These are phyloP conservation scores for Eurosta solidaginis DNA, from an alignment of 1,140 invertebrate species.

Conservation along the genomic window DNA sequence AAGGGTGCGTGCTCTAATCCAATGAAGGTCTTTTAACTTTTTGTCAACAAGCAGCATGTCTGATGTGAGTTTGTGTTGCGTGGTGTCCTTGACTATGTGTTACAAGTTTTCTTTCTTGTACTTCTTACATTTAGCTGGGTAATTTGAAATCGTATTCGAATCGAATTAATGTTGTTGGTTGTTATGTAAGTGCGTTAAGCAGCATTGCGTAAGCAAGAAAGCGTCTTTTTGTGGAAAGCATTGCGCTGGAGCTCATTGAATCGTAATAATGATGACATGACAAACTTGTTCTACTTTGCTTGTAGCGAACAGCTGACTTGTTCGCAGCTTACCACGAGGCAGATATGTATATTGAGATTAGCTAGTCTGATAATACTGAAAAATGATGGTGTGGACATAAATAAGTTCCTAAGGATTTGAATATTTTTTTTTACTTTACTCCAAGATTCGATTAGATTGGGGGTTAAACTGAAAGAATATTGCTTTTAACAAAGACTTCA, in stretches of 20 bases:
- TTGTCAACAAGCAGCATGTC: background rate
- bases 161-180: no score
- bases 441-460: no score
- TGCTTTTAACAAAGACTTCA: no score
- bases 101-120: background rate
- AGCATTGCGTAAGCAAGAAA: background rate
- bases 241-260: conserved; percentile 41
- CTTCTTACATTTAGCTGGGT: background rate
- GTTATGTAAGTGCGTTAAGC: background rate
- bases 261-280: conserved; percentile 55
- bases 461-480: no score
- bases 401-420: no score
- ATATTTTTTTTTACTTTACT: no score
- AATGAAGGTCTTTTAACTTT: conserved; percentile 29
- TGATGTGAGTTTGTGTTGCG: background rate
- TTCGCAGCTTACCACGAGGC: conserved; percentile 42
- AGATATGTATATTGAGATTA: conserved; percentile 25
- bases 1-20: background rate
- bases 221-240: conserved; percentile 23
- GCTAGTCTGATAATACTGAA: background rate
- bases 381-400: background rate
- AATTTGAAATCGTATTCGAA: conserved; percentile 35
- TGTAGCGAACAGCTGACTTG: conserved; percentile 45
- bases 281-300: conserved; percentile 54
- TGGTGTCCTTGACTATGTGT: background rate